These are phyloP conservation scores for Drosophila rhopaloa DNA, from an alignment of 1,140 invertebrate species.

Conservation along the genomic window DNA sequence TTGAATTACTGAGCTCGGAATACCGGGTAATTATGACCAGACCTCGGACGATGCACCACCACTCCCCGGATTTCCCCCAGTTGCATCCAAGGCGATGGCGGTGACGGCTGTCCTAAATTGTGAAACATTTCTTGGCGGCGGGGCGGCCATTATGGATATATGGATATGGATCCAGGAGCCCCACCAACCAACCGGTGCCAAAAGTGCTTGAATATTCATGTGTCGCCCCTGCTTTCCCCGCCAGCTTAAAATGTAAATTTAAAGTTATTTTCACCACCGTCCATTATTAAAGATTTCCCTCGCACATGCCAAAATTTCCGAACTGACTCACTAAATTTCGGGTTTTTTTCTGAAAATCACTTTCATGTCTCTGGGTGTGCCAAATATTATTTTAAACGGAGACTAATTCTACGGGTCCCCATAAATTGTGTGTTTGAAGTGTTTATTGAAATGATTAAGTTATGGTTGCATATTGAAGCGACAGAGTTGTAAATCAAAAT, in stretches of 20 bases:
- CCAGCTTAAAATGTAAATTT: slow-evolving; percentile 64
- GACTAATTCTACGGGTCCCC: slow-evolving; percentile 9
- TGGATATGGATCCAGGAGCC: slow-evolving; percentile 31
- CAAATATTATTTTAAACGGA: slow-evolving; percentile 20
- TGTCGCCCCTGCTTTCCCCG: background rate
- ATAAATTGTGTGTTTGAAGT: slow-evolving; percentile 23
- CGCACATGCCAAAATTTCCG: slow-evolving; percentile 17
- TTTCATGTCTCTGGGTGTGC: slow-evolving; percentile 11
- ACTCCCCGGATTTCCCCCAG: background rate
- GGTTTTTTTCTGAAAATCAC: slow-evolving; percentile 7
- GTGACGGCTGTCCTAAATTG: slow-evolving; percentile 75
- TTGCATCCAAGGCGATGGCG: slow-evolving; percentile 25
- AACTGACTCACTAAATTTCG: slow-evolving; percentile 25
- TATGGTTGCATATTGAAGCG: slow-evolving; percentile 21
- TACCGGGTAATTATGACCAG: slow-evolving; percentile 66
- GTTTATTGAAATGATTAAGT: slow-evolving; percentile 9
- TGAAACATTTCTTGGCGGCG: slow-evolving; percentile 73
- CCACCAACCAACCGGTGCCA: slow-evolving; percentile 29
- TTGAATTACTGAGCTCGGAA: slow-evolving; percentile 71
- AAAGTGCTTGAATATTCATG: slow-evolving; percentile 69
- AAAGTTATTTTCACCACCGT: slow-evolving; percentile 55
- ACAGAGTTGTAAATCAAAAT: slow-evolving; percentile 30
- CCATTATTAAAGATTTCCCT: slow-evolving; percentile 43
- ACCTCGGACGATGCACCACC: slow-evolving; percentile 37
- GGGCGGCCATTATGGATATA: slow-evolving; percentile 35